Percentiles rank a stretch among this genome's conserved stretches.
Evolutionary conservation across 2,113 vertebrate genomes (phyloP).

Genomic region (Paradisaea rubra): DNA sequence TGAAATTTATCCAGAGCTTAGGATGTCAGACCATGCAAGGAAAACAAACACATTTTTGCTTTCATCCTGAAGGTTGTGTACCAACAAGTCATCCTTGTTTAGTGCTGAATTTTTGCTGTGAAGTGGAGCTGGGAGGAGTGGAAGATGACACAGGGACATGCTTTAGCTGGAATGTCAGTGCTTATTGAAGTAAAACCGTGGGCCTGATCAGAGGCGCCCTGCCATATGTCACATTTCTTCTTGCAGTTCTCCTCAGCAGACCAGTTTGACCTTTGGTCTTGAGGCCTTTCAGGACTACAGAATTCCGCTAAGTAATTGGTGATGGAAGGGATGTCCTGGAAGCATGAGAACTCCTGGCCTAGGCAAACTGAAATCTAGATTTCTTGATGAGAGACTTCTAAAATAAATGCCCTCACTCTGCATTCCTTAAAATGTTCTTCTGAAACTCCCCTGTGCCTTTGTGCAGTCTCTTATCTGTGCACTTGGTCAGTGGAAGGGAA

Average conservation of each 20-base stretch:
- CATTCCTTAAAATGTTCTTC: background rate
- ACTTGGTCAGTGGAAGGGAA: background rate
- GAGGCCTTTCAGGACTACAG: background rate
- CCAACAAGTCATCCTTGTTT: conserved; percentile 41
- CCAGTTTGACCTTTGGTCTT: background rate
- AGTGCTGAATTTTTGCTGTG: conserved; percentile 35
- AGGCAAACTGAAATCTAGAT: background rate
- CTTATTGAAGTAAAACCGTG: background rate
- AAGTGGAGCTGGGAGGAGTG: background rate
- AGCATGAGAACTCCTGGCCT: background rate
- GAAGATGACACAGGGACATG: conserved; percentile 30
- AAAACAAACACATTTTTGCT: conserved; percentile 61
- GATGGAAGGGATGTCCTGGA: background rate
- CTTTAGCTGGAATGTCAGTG: conserved; percentile 39
- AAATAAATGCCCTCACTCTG: background rate
- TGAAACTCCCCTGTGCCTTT: background rate
- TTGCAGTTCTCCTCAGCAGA: background rate
- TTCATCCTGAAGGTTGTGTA: conserved; percentile 39
- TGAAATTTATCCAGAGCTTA: conserved; percentile 60
- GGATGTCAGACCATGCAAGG: conserved; percentile 46
- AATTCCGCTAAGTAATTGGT: background rate
- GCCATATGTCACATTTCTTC: conserved; percentile 22
- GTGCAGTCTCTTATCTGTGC: background rate
- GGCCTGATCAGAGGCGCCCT: background rate
- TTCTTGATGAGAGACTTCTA: background rate